Percentiles rank a stretch among this genome's conserved stretches.
Conservation (phyloP, 2,888 invertebrate species). For the Dinocampus coccinellae region DNA sequence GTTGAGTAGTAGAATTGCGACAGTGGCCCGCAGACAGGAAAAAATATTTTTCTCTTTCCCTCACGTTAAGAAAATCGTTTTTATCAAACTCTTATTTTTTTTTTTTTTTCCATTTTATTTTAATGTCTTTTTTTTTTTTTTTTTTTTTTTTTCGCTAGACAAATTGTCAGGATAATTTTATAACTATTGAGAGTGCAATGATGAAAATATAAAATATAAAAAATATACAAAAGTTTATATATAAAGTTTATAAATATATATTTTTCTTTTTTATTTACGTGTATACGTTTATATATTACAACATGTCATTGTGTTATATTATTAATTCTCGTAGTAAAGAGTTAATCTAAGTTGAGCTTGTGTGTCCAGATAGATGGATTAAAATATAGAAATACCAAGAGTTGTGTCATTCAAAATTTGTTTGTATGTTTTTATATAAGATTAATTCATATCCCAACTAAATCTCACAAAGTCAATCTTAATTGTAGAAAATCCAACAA, state of each 20-base stretch:
- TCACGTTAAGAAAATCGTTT: not conserved
- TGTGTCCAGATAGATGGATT: not conserved
- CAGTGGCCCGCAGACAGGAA: not conserved
- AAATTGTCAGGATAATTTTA: not conserved
- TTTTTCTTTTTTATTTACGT: not conserved
- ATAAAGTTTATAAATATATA: not conserved
- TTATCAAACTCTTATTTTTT: not conserved
- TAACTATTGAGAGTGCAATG: not conserved
- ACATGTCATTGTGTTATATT: not conserved
- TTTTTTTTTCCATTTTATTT: constrained; percentile 9
- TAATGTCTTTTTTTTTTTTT: not conserved
- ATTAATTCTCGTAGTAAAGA: not conserved
- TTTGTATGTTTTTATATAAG: constrained; percentile 8
- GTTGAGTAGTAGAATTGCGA: not conserved
- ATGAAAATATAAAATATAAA: not conserved
- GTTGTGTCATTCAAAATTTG: constrained; percentile 4
- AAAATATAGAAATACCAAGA: not conserved
- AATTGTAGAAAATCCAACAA: not conserved
- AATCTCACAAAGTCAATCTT: constrained; percentile 1
- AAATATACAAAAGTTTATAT: not conserved
- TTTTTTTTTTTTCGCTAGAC: constrained; percentile 7
- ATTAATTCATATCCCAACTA: not conserved
- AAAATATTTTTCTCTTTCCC: not conserved
- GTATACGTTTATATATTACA: too few species aligned
- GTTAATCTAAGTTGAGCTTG: not conserved